These are phyloP conservation scores for Holotrichia oblita DNA, from an alignment of 1,140 invertebrate species.

Conservation along the genomic window DNA sequence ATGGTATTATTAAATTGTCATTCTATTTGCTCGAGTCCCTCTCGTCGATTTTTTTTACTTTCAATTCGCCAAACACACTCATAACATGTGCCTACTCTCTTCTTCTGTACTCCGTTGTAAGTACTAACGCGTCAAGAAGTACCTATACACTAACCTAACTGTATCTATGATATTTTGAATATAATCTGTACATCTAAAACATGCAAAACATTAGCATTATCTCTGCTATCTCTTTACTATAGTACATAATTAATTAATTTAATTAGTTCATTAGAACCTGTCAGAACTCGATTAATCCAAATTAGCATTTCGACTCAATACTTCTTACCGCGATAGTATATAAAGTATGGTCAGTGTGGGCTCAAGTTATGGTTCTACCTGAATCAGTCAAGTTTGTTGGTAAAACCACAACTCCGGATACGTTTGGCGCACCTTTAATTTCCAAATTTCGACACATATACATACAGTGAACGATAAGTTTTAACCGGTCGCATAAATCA, in stretches of 20 bases:
- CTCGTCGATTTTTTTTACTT: not conserved
- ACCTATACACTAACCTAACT: too few relatives aligned
- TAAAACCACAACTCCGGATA: slow-evolving; percentile 12
- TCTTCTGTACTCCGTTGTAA: too few relatives aligned
- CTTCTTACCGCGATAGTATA: too few relatives aligned
- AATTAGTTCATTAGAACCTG: too few relatives aligned
- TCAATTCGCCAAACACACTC: not conserved
- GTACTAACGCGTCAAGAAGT: too few relatives aligned
- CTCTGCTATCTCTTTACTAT: too few relatives aligned
- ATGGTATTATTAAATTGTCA: slow-evolving; percentile 9
- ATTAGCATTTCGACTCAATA: too few relatives aligned
- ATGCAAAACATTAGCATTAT: too few relatives aligned
- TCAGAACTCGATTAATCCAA: too few relatives aligned
- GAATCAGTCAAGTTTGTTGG: not conserved
- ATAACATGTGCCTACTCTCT: not conserved
- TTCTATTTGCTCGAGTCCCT: not conserved
- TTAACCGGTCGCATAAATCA: slow-evolving; percentile 19
- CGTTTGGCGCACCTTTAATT: slow-evolving; percentile 5
- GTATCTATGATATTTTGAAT: too few relatives aligned
- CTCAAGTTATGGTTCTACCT: not conserved
- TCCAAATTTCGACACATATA: slow-evolving; percentile 10
- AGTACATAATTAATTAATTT: too few relatives aligned
- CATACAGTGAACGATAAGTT: not conserved
- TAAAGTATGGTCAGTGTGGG: not conserved
- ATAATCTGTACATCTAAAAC: too few relatives aligned